Evolutionary conservation across 2,888 invertebrate species (phyloP).

Genomic region (Hipparchia semele): DNA sequence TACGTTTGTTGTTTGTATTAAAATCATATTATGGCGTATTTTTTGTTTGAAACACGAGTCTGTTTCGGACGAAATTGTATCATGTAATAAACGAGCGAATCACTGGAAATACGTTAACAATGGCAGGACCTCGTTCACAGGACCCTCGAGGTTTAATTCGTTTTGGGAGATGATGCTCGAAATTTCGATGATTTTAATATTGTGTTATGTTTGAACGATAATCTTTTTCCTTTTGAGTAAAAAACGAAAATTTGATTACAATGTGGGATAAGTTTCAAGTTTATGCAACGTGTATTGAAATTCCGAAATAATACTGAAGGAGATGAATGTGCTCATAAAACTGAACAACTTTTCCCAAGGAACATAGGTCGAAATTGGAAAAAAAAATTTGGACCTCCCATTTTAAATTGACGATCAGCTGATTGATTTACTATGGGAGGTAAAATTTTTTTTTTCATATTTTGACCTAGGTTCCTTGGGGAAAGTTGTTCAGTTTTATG

Average conservation of each 20-base stretch:
- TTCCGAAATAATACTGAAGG: no score
- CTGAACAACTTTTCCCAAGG: no score
- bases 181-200: conserved; percentile 29
- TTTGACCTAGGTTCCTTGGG: no score
- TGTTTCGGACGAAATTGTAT: conserved; percentile 6
- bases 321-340: no score
- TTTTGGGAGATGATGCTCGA: conserved; percentile 21
- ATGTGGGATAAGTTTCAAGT: no score
- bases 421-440: no score
- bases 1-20: neutral
- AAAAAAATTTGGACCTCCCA: no score
- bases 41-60: neutral
- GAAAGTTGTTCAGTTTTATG: no score
- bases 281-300: no score
- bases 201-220: neutral
- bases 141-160: conserved; percentile 24
- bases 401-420: no score
- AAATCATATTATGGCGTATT: neutral
- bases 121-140: conserved; percentile 10
- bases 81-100: conserved; percentile 4
- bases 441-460: no score
- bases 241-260: neutral
- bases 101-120: conserved; percentile 9
- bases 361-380: no score
- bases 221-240: neutral